These are phyloP conservation scores for Bugulina stolonifera DNA, from an alignment of 2,888 invertebrate genomes.

Conservation along the genomic window DNA sequence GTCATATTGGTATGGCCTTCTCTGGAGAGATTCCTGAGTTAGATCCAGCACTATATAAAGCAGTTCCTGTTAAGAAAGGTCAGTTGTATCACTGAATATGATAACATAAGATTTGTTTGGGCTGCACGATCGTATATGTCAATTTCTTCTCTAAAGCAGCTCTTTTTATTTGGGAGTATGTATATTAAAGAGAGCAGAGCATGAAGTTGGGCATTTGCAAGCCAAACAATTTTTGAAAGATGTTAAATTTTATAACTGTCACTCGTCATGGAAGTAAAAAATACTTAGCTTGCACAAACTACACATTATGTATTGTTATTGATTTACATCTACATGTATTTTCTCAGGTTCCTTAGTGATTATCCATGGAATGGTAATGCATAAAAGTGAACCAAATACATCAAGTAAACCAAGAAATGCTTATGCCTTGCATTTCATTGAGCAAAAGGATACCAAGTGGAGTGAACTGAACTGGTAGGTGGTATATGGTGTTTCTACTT, in stretches of 20 bases:
- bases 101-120: too few relatives aligned
- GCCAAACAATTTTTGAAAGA: too few relatives aligned
- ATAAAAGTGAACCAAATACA: slow-evolving; percentile 80
- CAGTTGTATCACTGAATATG: too few relatives aligned
- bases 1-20: not conserved
- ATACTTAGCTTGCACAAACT: too few relatives aligned
- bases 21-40: slow-evolving; percentile 10
- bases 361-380: slow-evolving; percentile 87
- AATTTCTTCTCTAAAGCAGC: too few relatives aligned
- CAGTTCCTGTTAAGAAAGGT: slow-evolving; percentile 23
- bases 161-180: too few relatives aligned
- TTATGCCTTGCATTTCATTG: slow-evolving; percentile 90
- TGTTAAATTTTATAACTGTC: too few relatives aligned
- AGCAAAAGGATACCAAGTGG: slow-evolving; percentile 66
- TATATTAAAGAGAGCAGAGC: too few relatives aligned
- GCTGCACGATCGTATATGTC: too few relatives aligned
- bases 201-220: too few relatives aligned
- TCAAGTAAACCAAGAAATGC: slow-evolving; percentile 79
- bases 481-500: not conserved
- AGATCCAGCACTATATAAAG: not conserved
- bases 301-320: too few relatives aligned
- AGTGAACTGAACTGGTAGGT: slow-evolving; percentile 72
- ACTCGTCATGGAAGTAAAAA: too few relatives aligned
- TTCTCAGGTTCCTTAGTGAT: slow-evolving; percentile 70
- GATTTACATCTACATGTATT: slow-evolving; percentile 1